Evolutionary conservation across 2,797 vertebrate genomes (phyloP).

Genomic region (Hirundo rustica): DNA sequence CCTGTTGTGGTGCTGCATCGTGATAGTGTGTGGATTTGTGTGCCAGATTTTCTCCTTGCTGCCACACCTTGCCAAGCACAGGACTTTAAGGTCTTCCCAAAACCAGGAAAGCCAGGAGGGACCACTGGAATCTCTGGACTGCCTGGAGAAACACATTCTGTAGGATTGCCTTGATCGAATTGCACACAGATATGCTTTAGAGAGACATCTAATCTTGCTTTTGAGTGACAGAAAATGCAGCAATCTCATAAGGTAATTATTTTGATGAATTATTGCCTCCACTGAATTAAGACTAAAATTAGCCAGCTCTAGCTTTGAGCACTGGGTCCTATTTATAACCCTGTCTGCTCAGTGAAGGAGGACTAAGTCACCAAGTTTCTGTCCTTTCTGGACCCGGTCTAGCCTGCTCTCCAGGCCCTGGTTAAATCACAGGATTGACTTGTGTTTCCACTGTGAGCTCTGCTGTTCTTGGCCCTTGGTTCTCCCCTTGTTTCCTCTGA

Average conservation of each 20-base stretch:
- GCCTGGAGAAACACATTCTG: not conserved
- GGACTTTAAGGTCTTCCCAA: not conserved
- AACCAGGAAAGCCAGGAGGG: not conserved
- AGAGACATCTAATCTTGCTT: not conserved
- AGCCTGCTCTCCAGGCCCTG: not conserved
- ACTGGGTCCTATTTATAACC: not conserved
- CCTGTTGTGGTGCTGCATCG: accelerated
- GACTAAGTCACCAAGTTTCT: not conserved
- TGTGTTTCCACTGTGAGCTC: not conserved
- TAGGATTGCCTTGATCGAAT: not conserved
- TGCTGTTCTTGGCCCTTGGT: not conserved
- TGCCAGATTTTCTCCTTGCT: not conserved
- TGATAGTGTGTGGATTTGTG: not conserved
- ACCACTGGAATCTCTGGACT: not conserved
- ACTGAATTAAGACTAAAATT: constrained; percentile 1
- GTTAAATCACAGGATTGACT: not conserved
- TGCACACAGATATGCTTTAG: not conserved
- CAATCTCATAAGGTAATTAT: not conserved
- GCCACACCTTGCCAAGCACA: not conserved
- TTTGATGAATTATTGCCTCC: not conserved
- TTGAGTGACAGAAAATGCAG: not conserved
- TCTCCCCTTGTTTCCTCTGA: not conserved
- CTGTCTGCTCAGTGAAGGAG: not conserved
- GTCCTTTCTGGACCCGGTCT: not conserved
- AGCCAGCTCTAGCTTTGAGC: not conserved